Percentiles rank a stretch among this genome's conserved stretches.
phyloP scores from a whole-genome alignment of 2,113 vertebrate species.

The Pycnonotus jocosus region DNA sequence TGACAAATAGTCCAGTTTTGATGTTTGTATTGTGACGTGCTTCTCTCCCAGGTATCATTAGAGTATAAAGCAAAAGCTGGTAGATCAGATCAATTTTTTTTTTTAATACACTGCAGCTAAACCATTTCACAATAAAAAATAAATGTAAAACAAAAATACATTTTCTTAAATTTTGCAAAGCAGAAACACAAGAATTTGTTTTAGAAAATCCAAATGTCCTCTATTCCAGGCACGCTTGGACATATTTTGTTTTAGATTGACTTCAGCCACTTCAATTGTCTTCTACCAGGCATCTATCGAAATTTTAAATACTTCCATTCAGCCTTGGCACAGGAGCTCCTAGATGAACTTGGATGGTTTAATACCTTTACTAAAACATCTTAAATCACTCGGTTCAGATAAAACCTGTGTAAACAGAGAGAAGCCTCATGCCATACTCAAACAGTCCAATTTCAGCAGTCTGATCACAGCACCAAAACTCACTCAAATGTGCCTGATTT shows the following conservation, averaged over 20 bases:
- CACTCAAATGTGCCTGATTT: accelerated
- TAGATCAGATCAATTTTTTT: background rate
- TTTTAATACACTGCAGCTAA: background rate
- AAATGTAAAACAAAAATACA: background rate
- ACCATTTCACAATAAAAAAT: background rate
- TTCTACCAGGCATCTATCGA: background rate
- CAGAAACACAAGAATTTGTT: background rate
- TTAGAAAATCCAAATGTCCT: background rate
- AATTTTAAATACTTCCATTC: background rate
- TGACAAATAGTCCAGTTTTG: background rate
- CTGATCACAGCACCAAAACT: background rate
- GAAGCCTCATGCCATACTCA: background rate
- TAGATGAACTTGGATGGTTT: background rate
- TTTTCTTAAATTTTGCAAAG: background rate
- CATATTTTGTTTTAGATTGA: background rate
- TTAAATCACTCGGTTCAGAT: background rate
- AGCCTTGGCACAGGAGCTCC: background rate
- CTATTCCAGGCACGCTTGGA: background rate
- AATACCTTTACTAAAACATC: background rate
- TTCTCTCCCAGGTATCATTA: background rate
- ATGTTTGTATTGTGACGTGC: background rate
- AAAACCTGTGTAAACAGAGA: background rate
- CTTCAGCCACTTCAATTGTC: background rate
- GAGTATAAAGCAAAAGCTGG: background rate
- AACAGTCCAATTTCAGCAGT: background rate